Conservation (phyloP, 2,113 vertebrate genomes). For the Phodopus roborovskii region DNA sequence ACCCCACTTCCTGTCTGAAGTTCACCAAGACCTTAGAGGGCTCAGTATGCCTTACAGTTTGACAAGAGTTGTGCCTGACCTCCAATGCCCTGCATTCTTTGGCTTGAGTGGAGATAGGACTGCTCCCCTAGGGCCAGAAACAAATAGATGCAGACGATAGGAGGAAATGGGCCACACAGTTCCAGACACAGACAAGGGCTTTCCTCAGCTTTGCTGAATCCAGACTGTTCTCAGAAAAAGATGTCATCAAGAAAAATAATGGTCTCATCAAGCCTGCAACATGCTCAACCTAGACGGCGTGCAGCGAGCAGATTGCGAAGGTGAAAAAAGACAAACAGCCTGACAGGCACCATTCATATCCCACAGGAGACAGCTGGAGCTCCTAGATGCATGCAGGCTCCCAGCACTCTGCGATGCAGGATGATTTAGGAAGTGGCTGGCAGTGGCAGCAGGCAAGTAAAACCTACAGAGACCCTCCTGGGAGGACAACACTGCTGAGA, state of each 20-base stretch:
- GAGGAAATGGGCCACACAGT: background rate
- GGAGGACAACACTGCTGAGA: background rate
- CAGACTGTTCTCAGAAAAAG: constrained; percentile 44
- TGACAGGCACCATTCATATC: background rate
- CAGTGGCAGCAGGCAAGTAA: background rate
- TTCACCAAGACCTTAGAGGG: background rate
- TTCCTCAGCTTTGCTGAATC: background rate
- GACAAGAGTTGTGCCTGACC: background rate
- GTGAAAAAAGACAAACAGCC: background rate
- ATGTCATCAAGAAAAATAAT: constrained; percentile 39
- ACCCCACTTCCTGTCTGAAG: background rate
- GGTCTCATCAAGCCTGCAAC: background rate
- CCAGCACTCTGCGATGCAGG: rapidly evolving
- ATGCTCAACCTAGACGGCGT: background rate
- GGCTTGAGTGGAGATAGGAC: background rate
- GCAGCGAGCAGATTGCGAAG: background rate
- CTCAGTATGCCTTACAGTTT: background rate
- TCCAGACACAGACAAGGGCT: background rate
- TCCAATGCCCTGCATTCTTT: background rate
- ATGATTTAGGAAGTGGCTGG: constrained; percentile 46
- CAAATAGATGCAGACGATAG: background rate
- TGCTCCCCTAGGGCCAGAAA: background rate
- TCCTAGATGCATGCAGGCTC: background rate
- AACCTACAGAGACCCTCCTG: background rate
- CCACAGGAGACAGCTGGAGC: constrained; percentile 25